Base-by-base conservation (phyloP, 1,140 invertebrate genomes). In the Pseudomyrmex sp. region DNA sequence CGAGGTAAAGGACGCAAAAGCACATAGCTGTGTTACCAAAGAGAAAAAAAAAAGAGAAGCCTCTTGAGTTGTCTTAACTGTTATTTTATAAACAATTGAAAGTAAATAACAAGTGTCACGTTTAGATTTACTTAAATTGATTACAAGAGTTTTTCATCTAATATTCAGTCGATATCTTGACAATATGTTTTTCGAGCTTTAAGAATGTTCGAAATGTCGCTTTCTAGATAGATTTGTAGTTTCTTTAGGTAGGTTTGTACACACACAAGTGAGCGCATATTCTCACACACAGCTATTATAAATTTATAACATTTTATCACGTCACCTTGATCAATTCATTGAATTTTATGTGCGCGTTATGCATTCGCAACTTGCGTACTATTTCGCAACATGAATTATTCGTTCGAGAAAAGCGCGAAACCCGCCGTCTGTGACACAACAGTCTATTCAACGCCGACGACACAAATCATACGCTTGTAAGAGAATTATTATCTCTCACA, bases 351-450 rank as follows among this genome's bases (percentile, higher is more conserved):
- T 4, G 44, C 54, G 59, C 52, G 23, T 59, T 82, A 59, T 10
- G 48, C 65, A 63, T 50, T 15, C 61, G 82, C 58, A 56, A 46
- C 46, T 84, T 69, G 84, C 68, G 56, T 80, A 82, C 77, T 80
- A 84, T 88, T 35, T 88, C 70, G 69, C 26, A n/a, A 35, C n/a
- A 12, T 84, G 69, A 86, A 84, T 80, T 69, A 80, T 85, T 73
- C 70, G 76, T 0, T 0, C 48, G 35, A 12, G 56, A 85, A 66
- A 88, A 85, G 20, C 70, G 50, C 50, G 54, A 13, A 77, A 74
- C 58, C 74, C 50, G 54, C 52, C 52, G 23, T 87, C 80, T 82
- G 77, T 59, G 56, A 58, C 3, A 48, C 63, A 13, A 80, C 58
- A 12, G 2, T 56, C 9, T n/a, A 50, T 50, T 61, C 44, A 59